Base-by-base conservation (phyloP, 2,888 invertebrate genomes). In the Lasioglossum leucozonium region DNA sequence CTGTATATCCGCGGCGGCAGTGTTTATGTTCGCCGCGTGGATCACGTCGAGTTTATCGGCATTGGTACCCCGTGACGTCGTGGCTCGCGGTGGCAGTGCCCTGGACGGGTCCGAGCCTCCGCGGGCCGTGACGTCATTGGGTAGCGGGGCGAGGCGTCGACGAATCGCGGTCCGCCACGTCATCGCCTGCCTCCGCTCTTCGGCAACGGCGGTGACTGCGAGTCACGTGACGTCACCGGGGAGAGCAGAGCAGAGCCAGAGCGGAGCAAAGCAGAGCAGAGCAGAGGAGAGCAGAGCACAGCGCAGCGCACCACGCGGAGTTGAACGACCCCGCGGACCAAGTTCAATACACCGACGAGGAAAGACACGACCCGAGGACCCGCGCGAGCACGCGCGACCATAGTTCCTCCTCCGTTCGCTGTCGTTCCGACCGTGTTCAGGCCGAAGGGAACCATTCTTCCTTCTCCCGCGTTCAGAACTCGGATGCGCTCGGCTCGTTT, bases 291-390 rank as follows among this genome's bases (percentile, higher is more conserved):
- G 58, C 26, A 58, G 4, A 58, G 30, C 62, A 16, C 2, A 16
- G 62, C 62, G 6, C 13, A 62, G 58, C 58, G 4, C 26, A 16
- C 13, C 65, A 65, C 65, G 65, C 65, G 30, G 89, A 91, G 95
- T 94, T 94, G 91, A 94, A 95, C 89, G 94, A 95, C 94, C 95
- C 90, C 91, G 89, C 90, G 87, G 81, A 83, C 91, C 85, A 94
- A 93, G 95, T 95, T 95, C 95, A 95, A 95, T 95, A 95, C 92
- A 94, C 95, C 92, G 84, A 51, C 89, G 77, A 81, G 78, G 80
- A 76, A 58, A 80, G 82, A 87, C 82, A 82, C 81, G 84, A 87
- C 67, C 79, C 79, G 76, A 72, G 69, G 67, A 82, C 76, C 85
- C 65, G 85, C 67, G 1, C 79, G 82, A 86, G 72, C 81, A 81